Conservation (phyloP, 1,140 invertebrate species). For the Philopotamus ludificatus region DNA sequence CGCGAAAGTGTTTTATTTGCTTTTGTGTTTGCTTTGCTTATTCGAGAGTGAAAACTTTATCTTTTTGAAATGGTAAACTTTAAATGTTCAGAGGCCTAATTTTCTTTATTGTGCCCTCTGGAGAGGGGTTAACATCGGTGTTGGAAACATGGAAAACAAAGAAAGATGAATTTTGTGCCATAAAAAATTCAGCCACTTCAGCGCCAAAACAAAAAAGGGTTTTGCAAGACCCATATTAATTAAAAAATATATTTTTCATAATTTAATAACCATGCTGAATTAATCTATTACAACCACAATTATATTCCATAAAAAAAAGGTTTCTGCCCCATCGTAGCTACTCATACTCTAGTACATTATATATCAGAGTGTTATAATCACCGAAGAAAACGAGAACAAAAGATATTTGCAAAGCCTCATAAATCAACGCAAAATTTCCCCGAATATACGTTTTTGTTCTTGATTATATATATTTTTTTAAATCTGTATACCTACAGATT, state of each 20-base stretch:
- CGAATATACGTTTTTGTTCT: too few relatives aligned
- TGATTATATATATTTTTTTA: too few relatives aligned
- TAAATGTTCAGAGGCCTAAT: slow-evolving; percentile 3
- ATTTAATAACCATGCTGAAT: not conserved
- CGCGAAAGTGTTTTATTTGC: slow-evolving; percentile 4
- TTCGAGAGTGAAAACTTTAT: not conserved
- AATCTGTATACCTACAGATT: not conserved
- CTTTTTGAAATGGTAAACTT: slow-evolving; percentile 1
- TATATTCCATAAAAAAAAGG: not conserved
- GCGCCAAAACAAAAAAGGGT: not conserved
- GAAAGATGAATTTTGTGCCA: not conserved
- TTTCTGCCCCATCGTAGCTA: too few relatives aligned
- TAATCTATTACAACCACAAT: not conserved
- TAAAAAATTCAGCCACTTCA: too few relatives aligned
- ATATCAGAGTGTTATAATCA: not conserved
- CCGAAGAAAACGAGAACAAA: not conserved
- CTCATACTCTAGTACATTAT: not conserved
- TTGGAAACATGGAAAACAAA: not conserved
- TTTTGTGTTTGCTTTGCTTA: not conserved
- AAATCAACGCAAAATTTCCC: not conserved
- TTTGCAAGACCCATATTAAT: not conserved
- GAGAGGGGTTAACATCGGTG: not conserved
- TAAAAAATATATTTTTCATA: not conserved
- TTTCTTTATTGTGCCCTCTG: slow-evolving; percentile 12
- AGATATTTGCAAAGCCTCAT: not conserved